Base-by-base conservation (phyloP, 2,888 invertebrate species). In the Troilus luridus region DNA sequence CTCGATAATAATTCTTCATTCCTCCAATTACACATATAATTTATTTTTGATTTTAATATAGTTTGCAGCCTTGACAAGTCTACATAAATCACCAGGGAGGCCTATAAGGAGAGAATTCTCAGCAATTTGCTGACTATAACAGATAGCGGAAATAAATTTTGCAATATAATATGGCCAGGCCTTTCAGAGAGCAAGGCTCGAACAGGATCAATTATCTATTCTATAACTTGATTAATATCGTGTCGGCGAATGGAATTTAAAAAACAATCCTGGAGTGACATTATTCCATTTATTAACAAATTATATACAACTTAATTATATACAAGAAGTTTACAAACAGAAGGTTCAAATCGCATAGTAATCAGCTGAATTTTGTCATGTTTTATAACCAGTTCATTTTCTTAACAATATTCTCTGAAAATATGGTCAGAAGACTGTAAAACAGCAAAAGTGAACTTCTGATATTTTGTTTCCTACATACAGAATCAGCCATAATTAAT, bases 121-220 rank as follows among this genome's bases (percentile, higher is more conserved):
- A 12, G 27, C 72, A 72, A 72, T 72, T 72, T 72, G 72, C 72
- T 72, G 72, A 72, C 72, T 27, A 72, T 72, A 72, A 72, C 72
- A 27, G 27, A 72, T 72, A 27, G 72, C 72, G 72, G 72, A 72
- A 72, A 72, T 72, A 72, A 72, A 72, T 72, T 27, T 72, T 72
- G 72, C 72, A 72, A 72, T 72, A 27, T 72, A 72, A 72, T 72
- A 72, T 72, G 24, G 14, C 24, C 14, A 27, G 24, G 0, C 72
- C 27, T 27, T 72, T 72, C 72, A 6, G 5, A 27, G 14, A 5
- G 14, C 72, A 72, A 72, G 72, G 24, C 19, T 72, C 72, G 27
- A 14, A 72, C 24, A 6, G 72, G 72, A 72, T 72, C 72, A 27
- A 27, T 27, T 72, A 27, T 19, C 1, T 1, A 64, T n/a, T 64